Evolutionary conservation across 2,888 invertebrate genomes (phyloP), one percentile per base, ranked within the genome.

Genomic region (Dicycla oo): DNA sequence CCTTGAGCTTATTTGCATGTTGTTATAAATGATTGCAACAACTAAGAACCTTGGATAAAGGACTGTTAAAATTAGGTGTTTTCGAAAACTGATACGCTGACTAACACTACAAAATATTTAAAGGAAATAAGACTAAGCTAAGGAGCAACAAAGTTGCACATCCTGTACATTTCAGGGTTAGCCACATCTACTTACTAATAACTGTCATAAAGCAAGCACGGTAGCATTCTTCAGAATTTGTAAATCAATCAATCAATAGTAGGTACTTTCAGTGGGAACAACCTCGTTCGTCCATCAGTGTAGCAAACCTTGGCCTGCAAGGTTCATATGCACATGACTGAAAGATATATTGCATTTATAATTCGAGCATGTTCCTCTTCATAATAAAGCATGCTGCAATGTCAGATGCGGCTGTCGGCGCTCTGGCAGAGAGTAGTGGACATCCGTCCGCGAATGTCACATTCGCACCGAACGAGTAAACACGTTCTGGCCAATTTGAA

Each of bases 241-340:
- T 81, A 77, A 74, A 77, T 86, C 84, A 73, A 80, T 86, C 86
- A 86, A 80, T 87, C 84, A 84, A 82, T 86, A 72, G 75, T n/a
- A n/a, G n/a, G n/a, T 78, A 69, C 73, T 78, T 82, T 62, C 58
- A 78, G 78, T 70, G 70, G 79, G 84, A 83, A 88, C 87, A 89
- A 88, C 92, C 93, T 93, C 90, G 91, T 92, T 88, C 86, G 84
- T 89, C 88, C 86, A 88, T 90, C 91, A 88, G 81, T 80, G 80
- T 72, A 64, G 15, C 34, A 69, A 65, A 82, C 93, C 93, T 93
- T 93, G 93, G 91, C 91, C 89, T 78, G 85, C 86, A 83, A 88
- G 89, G 88, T 91, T 91, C 87, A 79, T 81, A 87, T 90, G 88
- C 87, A 87, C 80, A 79, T 78, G 73, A 83, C 85, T 86, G 87